Evolutionary conservation across 37 sponge, comb jelly and placozoan species (phyloP).

Genomic region (Dysidea cf. avara): DNA sequence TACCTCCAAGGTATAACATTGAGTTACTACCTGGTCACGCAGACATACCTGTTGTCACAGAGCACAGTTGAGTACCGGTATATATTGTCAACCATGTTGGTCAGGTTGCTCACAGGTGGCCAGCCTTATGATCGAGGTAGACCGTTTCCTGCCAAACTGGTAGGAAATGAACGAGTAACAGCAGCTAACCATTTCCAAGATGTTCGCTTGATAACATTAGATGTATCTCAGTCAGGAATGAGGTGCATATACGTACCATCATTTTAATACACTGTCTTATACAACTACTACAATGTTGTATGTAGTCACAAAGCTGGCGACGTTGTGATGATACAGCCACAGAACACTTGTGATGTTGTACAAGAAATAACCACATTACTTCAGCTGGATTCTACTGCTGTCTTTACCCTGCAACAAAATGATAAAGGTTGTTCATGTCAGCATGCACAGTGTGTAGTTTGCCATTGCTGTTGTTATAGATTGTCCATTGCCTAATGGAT

Average conservation of each 20-base stretch:
- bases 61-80: too few relatives aligned
- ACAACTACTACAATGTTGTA: neutral
- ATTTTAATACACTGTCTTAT: neutral
- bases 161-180: slow-evolving; percentile 81
- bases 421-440: slow-evolving; percentile 37
- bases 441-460: too few relatives aligned
- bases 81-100: too few relatives aligned
- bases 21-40: too few relatives aligned
- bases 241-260: slow-evolving; percentile 17
- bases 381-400: slow-evolving; percentile 31
- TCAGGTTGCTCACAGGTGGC: too few relatives aligned
- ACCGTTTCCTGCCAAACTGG: slow-evolving; percentile 65
- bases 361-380: slow-evolving; percentile 61
- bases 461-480: too few relatives aligned
- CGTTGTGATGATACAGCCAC: slow-evolving; percentile 88
- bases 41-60: too few relatives aligned
- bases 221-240: slow-evolving; percentile 57
- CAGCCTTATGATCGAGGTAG: too few relatives aligned
- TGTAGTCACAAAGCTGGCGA: slow-evolving; percentile 80
- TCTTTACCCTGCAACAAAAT: slow-evolving; percentile 29
- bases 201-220: slow-evolving; percentile 86
- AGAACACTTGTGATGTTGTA: slow-evolving; percentile 63
- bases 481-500: slow-evolving; percentile 25
- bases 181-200: slow-evolving; percentile 90
- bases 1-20: too few relatives aligned